Evolutionary conservation across 2,113 vertebrate species (phyloP).

Genomic region (Mus spicilegus): DNA sequence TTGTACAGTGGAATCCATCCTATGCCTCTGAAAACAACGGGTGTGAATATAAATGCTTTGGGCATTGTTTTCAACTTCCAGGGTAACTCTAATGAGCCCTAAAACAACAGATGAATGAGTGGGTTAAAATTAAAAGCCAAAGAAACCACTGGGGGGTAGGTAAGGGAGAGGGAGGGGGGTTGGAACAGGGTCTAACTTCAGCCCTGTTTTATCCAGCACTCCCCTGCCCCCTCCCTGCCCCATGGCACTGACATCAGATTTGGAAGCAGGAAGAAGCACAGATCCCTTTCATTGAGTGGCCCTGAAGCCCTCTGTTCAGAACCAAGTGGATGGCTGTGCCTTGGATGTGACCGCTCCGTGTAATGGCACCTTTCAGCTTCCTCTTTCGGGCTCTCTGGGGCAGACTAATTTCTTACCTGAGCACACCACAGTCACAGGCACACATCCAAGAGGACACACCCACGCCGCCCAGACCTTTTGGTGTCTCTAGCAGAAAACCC

Average conservation of each 20-base stretch:
- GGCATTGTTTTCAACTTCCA: not conserved
- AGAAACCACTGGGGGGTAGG: not conserved
- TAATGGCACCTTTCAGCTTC: not conserved
- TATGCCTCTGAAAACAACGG: not conserved
- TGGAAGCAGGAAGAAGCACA: not conserved
- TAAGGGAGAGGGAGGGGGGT: rapidly evolving
- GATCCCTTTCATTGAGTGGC: not conserved
- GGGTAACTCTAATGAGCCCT: not conserved
- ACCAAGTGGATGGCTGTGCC: not conserved
- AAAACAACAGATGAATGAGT: not conserved
- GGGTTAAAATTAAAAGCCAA: not conserved
- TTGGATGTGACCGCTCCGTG: rapidly evolving
- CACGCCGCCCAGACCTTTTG: rapidly evolving
- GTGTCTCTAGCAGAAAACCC: not conserved
- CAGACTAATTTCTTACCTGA: not conserved
- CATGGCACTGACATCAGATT: not conserved
- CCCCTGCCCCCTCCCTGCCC: not conserved
- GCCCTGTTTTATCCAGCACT: not conserved
- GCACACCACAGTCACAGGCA: not conserved
- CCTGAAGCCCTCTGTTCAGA: not conserved
- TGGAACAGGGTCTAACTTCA: not conserved
- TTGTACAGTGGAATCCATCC: not conserved
- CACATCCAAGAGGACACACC: rapidly evolving
- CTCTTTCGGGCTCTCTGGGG: not conserved
- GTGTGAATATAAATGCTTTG: not conserved